Conservation (phyloP, 2,888 invertebrate genomes). For the Cacoxenus indagator region DNA sequence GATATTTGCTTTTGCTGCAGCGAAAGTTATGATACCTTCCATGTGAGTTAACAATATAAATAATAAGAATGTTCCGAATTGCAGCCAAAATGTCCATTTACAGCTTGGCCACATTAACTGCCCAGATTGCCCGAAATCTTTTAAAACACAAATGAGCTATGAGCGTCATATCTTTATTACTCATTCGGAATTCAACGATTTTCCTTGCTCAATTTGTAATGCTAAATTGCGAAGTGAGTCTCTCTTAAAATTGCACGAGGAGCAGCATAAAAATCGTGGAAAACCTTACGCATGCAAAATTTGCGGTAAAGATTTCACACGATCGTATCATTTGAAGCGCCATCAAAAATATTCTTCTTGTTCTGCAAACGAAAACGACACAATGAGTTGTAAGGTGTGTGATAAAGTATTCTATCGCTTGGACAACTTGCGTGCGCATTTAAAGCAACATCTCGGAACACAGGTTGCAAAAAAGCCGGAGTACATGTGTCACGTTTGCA, state of each 20-base stretch:
- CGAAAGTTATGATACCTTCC: constrained; percentile 69
- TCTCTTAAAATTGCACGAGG: constrained; percentile 77
- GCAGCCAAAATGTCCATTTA: too few relatives aligned
- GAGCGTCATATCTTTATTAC: constrained; percentile 78
- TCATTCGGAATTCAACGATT: constrained; percentile 77
- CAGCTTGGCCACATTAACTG: constrained; percentile 71
- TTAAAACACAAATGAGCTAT: constrained; percentile 78
- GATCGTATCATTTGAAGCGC: constrained; percentile 80
- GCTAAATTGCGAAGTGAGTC: constrained; percentile 77
- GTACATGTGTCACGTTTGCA: constrained; percentile 76
- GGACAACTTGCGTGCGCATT: constrained; percentile 80
- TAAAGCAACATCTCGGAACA: constrained; percentile 78
- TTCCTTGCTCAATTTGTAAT: constrained; percentile 78
- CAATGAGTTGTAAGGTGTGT: constrained; percentile 70
- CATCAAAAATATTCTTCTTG: constrained; percentile 68
- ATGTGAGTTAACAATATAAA: constrained; percentile 52
- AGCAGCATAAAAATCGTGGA: constrained; percentile 75
- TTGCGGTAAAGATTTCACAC: constrained; percentile 81
- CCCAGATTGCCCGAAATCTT: constrained; percentile 79
- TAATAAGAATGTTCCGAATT: background rate
- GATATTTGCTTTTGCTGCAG: constrained; percentile 70
- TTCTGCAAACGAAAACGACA: constrained; percentile 60
- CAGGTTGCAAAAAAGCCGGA: constrained; percentile 73
- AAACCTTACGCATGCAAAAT: constrained; percentile 77
- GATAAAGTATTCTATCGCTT: constrained; percentile 72